Evolutionary conservation across 2,797 vertebrate species (phyloP).

Genomic region (Sebastes taczanowskii): DNA sequence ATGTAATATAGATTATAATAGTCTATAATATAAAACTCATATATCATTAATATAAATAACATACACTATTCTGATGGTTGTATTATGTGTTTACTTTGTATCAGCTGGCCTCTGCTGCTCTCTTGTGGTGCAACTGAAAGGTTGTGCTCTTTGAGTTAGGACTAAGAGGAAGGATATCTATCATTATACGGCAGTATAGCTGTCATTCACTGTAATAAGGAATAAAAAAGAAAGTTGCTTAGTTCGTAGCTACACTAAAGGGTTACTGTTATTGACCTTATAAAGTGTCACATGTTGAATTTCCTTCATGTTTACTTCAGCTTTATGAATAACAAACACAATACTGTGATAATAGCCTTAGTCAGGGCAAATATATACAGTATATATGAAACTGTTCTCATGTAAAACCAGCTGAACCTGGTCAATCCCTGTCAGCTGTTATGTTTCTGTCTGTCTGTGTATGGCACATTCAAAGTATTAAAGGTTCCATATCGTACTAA

Average conservation of each 20-base stretch:
- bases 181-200: background rate
- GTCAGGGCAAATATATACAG: background rate
- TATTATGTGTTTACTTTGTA: background rate
- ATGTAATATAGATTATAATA: background rate
- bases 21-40: too few species aligned
- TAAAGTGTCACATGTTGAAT: background rate
- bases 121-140: constrained; percentile 55
- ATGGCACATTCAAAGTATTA: background rate
- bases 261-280: background rate
- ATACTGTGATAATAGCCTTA: background rate
- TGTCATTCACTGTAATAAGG: background rate
- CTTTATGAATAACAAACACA: background rate
- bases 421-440: background rate
- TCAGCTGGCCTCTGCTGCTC: constrained; percentile 55
- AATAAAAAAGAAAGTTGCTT: background rate
- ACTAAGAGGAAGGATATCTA: background rate
- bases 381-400: background rate
- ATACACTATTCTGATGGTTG: background rate
- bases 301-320: background rate
- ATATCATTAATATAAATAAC: background rate
- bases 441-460: background rate
- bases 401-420: background rate
- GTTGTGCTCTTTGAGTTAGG: background rate
- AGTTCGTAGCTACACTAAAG: background rate
- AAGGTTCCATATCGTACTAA: accelerated